These are phyloP conservation scores for Polypedilum vanderplanki DNA, from an alignment of 1,140 invertebrate genomes.

Conservation along the genomic window DNA sequence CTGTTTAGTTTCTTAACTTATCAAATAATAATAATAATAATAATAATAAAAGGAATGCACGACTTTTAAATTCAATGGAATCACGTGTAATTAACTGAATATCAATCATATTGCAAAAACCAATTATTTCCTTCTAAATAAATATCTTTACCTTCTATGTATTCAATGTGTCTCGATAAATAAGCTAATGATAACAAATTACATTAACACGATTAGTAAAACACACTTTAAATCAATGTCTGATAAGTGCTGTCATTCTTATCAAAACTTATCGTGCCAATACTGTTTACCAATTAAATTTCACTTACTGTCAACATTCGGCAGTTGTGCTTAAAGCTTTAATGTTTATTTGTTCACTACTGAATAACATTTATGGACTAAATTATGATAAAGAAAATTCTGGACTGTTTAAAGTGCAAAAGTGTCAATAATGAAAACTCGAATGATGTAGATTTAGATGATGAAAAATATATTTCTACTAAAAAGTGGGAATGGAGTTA, in stretches of 20 bases:
- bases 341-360: not conserved
- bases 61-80: too few relatives aligned
- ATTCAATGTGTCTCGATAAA: too few relatives aligned
- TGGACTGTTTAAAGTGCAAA: not conserved
- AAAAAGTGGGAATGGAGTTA: constrained; percentile 53
- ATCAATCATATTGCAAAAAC: too few relatives aligned
- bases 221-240: constrained; percentile 6
- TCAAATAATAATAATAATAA: too few relatives aligned
- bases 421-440: not conserved
- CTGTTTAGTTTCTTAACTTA: too few relatives aligned
- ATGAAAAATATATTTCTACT: not conserved
- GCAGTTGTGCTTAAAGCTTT: not conserved
- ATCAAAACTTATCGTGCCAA: not conserved
- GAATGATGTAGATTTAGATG: not conserved
- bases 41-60: too few relatives aligned
- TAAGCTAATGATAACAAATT: too few relatives aligned
- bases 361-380: not conserved
- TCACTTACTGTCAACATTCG: not conserved
- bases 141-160: too few relatives aligned
- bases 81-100: too few relatives aligned
- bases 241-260: not conserved
- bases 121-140: too few relatives aligned
- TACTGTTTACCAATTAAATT: not conserved
- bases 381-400: not conserved
- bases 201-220: not conserved